Conservation (phyloP, 2,797 vertebrate species). For the Diplodus sargus region DNA sequence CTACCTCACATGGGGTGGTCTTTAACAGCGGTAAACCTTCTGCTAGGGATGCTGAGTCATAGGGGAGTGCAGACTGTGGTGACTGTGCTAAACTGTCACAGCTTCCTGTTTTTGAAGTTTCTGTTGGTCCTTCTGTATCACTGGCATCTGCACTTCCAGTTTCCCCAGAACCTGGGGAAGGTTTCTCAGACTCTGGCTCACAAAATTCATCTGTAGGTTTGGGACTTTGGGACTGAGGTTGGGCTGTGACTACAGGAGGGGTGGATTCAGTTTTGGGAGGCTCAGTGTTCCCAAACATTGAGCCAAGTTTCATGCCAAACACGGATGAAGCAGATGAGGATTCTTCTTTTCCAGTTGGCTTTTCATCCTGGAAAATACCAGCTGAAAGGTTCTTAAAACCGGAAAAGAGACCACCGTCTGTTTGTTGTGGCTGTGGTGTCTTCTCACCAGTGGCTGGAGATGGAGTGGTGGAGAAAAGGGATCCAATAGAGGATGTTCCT, state of each 20-base stretch:
- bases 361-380: slow-evolving; percentile 90
- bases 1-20: slow-evolving; percentile 47
- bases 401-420: slow-evolving; percentile 84
- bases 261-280: slow-evolving; percentile 65
- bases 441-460: slow-evolving; percentile 70
- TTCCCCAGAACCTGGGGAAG: slow-evolving; percentile 72
- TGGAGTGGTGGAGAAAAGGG: slow-evolving; percentile 86
- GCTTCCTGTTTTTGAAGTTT: slow-evolving; percentile 76
- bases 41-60: slow-evolving; percentile 50
- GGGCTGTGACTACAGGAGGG: slow-evolving; percentile 61
- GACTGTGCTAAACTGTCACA: slow-evolving; percentile 70
- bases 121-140: slow-evolving; percentile 76
- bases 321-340: slow-evolving; percentile 77
- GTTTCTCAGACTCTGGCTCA: slow-evolving; percentile 69
- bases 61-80: slow-evolving; percentile 57
- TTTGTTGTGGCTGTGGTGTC: slow-evolving; percentile 70
- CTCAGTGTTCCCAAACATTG: slow-evolving; percentile 82
- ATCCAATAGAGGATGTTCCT: slow-evolving; percentile 84
- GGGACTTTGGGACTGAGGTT: slow-evolving; percentile 68
- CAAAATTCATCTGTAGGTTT: slow-evolving; percentile 48
- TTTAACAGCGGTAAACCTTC: slow-evolving; percentile 63
- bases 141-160: slow-evolving; percentile 80
- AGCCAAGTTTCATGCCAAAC: slow-evolving; percentile 85
- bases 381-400: slow-evolving; percentile 91
- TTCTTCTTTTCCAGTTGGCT: slow-evolving; percentile 75